Conservation (phyloP, 1,140 invertebrate species). For the Tachypleus tridentatus region DNA sequence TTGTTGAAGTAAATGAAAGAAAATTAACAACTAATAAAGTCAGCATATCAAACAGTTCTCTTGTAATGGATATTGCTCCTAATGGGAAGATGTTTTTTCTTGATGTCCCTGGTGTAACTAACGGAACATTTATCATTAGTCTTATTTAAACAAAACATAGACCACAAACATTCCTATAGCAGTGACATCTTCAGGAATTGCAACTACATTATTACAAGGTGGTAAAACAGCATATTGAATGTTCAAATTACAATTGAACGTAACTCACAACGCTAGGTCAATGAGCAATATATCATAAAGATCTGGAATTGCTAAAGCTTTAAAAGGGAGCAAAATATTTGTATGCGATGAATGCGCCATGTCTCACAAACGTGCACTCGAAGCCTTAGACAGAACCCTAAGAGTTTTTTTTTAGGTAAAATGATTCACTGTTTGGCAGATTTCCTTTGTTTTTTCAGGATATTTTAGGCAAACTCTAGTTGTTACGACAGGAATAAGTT, state of each 20-base stretch:
- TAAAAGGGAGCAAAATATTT: too few relatives aligned
- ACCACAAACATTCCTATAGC: constrained; percentile 32
- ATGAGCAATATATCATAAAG: constrained; percentile 32
- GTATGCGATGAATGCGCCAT: too few relatives aligned
- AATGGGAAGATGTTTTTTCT: constrained; percentile 17
- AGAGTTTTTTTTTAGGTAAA: too few relatives aligned
- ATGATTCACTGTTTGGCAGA: too few relatives aligned
- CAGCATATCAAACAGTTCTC: constrained; percentile 20
- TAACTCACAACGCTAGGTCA: constrained; percentile 25
- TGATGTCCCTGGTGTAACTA: constrained; percentile 26
- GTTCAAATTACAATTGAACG: constrained; percentile 35
- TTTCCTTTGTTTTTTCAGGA: too few relatives aligned
- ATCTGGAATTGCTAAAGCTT: background rate
- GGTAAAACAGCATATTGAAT: constrained; percentile 40
- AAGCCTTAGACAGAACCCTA: too few relatives aligned
- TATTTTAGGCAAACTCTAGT: too few relatives aligned
- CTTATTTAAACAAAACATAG: constrained; percentile 15
- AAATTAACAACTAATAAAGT: constrained; percentile 7
- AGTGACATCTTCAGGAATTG: constrained; percentile 42
- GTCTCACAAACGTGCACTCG: too few relatives aligned
- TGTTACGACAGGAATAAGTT: too few relatives aligned
- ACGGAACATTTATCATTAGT: constrained; percentile 29
- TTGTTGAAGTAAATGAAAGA: background rate
- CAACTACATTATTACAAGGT: constrained; percentile 38
- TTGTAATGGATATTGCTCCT: constrained; percentile 24